Percentiles rank a stretch among this genome's conserved stretches.
Evolutionary conservation across 2,113 vertebrate species (phyloP).

Genomic region (Hydrolagus affinis): DNA sequence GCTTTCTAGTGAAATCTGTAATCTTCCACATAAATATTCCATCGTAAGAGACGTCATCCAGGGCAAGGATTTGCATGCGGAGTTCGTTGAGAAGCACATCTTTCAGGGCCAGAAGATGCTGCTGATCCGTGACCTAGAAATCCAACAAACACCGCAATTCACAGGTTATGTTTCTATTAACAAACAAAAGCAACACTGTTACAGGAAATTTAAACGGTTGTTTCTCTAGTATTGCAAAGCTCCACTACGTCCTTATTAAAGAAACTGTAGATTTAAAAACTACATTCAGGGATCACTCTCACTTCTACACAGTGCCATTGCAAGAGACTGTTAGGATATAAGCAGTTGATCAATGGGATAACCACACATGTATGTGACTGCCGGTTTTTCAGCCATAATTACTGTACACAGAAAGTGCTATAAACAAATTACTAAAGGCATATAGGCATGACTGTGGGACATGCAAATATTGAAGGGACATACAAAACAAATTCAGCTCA

Average conservation of each 20-base stretch:
- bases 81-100: slow-evolving; percentile 56
- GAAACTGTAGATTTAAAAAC: neutral
- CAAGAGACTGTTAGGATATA: neutral
- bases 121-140: slow-evolving; percentile 57
- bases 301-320: neutral
- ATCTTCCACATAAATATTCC: slow-evolving; percentile 74
- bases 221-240: neutral
- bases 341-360: too few relatives aligned
- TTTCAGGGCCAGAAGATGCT: slow-evolving; percentile 62
- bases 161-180: neutral
- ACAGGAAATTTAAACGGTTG: neutral
- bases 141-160: neutral
- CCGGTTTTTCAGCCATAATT: too few relatives aligned
- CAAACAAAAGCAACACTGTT: neutral
- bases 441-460: neutral
- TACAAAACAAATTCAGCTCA: neutral
- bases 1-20: slow-evolving; percentile 55
- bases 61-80: slow-evolving; percentile 55
- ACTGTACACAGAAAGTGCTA: too few relatives aligned
- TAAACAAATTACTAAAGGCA: too few relatives aligned
- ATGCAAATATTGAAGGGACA: neutral
- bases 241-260: neutral
- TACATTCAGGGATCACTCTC: neutral
- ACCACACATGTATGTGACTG: too few relatives aligned
- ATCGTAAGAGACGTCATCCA: slow-evolving; percentile 63